phyloP scores from a whole-genome alignment of 1,140 invertebrate genomes.

The Acromyrmex heyeri region DNA sequence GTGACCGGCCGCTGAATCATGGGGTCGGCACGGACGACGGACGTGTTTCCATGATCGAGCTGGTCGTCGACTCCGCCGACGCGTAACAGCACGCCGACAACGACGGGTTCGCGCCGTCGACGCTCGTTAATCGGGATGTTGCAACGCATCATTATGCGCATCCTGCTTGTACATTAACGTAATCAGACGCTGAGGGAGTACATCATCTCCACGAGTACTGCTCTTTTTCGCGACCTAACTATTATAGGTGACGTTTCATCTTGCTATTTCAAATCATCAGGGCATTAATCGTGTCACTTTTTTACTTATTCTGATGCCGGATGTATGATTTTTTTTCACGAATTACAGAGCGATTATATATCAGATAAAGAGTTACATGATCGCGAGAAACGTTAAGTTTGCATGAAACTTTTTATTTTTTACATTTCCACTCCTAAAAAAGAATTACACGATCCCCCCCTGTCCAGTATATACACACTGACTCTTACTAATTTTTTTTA shows the following conservation, averaged over 20 bases:
- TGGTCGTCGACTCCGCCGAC: conserved; percentile 61
- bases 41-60: conserved; percentile 60
- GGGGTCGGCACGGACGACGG: conserved; percentile 40
- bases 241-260: conserved; percentile 23
- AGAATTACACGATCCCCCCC: background rate
- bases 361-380: background rate
- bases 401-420: background rate
- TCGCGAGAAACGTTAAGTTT: background rate
- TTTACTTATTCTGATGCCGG: background rate
- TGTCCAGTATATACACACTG: too few relatives aligned
- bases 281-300: background rate
- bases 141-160: conserved; percentile 56
- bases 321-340: background rate
- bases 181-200: conserved; percentile 15
- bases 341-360: background rate
- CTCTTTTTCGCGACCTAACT: conserved; percentile 18
- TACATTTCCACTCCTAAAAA: background rate
- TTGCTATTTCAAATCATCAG: conserved; percentile 1
- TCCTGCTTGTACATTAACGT: conserved; percentile 48
- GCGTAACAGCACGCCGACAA: conserved; percentile 45
- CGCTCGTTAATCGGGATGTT: conserved; percentile 45
- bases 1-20: conserved; percentile 72
- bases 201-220: background rate
- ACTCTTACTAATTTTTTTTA: background rate
- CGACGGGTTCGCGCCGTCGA: conserved; percentile 38